Base-by-base conservation (phyloP, 2,888 invertebrate genomes). In the Pristionchus arcanus region DNA sequence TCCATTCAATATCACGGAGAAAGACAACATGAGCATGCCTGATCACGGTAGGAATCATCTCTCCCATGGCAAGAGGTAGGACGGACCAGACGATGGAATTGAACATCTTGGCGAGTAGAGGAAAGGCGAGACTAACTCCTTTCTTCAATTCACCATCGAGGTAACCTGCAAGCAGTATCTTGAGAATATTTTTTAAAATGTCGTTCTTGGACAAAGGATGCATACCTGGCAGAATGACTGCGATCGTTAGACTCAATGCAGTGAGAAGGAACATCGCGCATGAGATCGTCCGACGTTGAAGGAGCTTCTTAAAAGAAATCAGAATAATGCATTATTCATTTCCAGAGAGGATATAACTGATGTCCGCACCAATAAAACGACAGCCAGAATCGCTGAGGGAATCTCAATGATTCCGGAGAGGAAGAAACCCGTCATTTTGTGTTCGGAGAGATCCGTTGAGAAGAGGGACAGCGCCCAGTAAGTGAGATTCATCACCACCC, bases 381-480 rank as follows among this genome's bases (percentile, higher is more conserved):
- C 90, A 31, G 90, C 55, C 1, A 90, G 13, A 21, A 90, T 55
- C 19, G 68, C 84, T 0, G 90, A 68, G 9, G 90, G 90, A 9
- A 84, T 31, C 31, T 90, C 90, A 28, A 90, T 74, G 11, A 90
- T 88, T 1, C 94, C 95, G 9, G 95, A 95, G 7, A 95, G 91
- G 90, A 95, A 94, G 90, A 94, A 95, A n/a, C 95, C 95, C 16
- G 93, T 91, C 91, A 93, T 93, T 89, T 93, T 92, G 90, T 95
- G 92, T 71, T 95, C 94, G 19, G 92, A 93, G 34, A 95, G 90
- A 31, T 95, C 94, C 0, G 93, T 93, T 25, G 94, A 94, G 91
- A 93, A 94, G 63, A 95, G 91, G 7, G 94, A 94, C 0, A 95
- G 90, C 2, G 92, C 94, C 95, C 95, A 95, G 90, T 95, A 95